phyloP scores from a whole-genome alignment of 2,797 vertebrate genomes.

The Myoxocephalus aenaeus region DNA sequence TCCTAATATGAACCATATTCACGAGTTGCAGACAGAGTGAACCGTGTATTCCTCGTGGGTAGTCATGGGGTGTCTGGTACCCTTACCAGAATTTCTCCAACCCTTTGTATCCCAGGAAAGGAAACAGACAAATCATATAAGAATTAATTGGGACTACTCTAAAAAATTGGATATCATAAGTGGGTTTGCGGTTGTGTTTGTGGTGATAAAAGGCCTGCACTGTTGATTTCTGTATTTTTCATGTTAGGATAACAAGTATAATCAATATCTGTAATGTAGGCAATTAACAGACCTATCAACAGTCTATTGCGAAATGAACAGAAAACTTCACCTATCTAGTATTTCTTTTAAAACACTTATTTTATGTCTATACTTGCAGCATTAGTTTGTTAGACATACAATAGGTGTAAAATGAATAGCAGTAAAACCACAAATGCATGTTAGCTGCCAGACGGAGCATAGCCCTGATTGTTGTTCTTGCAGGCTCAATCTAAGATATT shows the following conservation, averaged over 20 bases:
- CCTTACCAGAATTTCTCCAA: constrained; percentile 18
- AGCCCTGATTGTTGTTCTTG: constrained; percentile 66
- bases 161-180: constrained; percentile 10
- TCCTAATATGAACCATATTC: constrained; percentile 68
- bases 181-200: constrained; percentile 14
- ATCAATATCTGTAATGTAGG: background rate
- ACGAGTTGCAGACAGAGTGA: constrained; percentile 45
- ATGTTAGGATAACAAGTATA: constrained; percentile 4
- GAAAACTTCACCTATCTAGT: background rate
- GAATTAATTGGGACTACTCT: constrained; percentile 22
- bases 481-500: constrained; percentile 58
- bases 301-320: background rate
- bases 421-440: constrained; percentile 53
- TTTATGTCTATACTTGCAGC: constrained; percentile 4
- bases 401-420: constrained; percentile 34
- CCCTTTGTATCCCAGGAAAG: constrained; percentile 32
- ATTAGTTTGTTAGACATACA: constrained; percentile 19
- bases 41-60: constrained; percentile 19
- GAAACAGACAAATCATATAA: constrained; percentile 41
- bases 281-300: background rate
- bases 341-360: constrained; percentile 1
- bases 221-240: constrained; percentile 7
- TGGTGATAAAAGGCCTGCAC: background rate
- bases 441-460: constrained; percentile 53
- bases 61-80: constrained; percentile 41